phyloP scores from a whole-genome alignment of 1,140 invertebrate genomes.

The Gryllus bimaculatus region DNA sequence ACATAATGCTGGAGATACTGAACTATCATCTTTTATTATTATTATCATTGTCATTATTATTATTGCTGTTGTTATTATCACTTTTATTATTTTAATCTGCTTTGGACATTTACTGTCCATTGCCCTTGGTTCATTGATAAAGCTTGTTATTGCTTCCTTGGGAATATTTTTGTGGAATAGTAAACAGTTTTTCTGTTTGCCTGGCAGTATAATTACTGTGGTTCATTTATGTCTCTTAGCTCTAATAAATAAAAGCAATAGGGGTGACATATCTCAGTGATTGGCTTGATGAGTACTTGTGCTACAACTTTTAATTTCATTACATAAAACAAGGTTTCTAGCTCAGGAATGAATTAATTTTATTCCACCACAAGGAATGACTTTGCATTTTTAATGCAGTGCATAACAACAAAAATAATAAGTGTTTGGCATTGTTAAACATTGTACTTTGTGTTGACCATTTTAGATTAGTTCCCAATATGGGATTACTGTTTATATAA shows the following conservation, averaged over 20 bases:
- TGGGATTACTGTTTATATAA: slow-evolving; percentile 7
- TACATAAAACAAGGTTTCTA: not conserved
- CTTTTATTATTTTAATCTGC: not conserved
- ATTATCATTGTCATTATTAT: too few relatives aligned
- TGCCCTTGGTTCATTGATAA: not conserved
- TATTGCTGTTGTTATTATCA: too few relatives aligned
- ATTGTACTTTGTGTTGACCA: slow-evolving; percentile 9
- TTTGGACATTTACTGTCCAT: not conserved
- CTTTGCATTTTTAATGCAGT: not conserved
- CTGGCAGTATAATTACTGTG: too few relatives aligned
- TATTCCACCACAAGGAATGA: not conserved
- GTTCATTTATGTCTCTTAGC: not conserved
- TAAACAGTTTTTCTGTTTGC: not conserved
- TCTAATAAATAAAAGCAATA: not conserved
- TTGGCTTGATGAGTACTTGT: not conserved
- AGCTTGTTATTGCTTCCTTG: not conserved
- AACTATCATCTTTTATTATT: not conserved
- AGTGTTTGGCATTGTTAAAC: slow-evolving; percentile 2
- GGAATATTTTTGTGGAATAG: not conserved
- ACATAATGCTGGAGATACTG: not conserved
- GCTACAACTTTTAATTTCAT: not conserved
- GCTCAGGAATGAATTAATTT: slow-evolving; percentile 5
- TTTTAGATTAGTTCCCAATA: not conserved
- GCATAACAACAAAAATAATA: not conserved
- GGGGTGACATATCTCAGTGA: slow-evolving; percentile 7